Evolutionary conservation across 2,113 vertebrate species (phyloP).

Genomic region (Sceloporus undulatus): DNA sequence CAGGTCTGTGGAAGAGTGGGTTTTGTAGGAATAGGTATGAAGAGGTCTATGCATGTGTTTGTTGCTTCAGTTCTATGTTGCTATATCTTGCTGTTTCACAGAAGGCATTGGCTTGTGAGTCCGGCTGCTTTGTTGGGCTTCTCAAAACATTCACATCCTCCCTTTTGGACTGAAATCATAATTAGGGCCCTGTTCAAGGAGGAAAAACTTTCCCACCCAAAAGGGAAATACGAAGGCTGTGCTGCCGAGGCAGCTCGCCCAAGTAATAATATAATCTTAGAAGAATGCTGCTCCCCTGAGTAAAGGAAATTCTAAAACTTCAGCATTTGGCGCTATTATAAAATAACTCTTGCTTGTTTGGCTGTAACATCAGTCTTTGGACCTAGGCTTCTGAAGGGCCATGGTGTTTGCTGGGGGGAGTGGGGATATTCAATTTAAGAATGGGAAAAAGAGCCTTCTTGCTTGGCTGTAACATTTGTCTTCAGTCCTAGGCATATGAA

Average conservation of each 20-base stretch:
- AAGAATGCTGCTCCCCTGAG: slow-evolving; percentile 80
- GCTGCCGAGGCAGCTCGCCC: slow-evolving; percentile 70
- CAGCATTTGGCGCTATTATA: slow-evolving; percentile 67
- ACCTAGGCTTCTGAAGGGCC: slow-evolving; percentile 36
- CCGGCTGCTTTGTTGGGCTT: neutral
- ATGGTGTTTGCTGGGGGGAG: neutral
- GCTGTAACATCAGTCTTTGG: slow-evolving; percentile 52
- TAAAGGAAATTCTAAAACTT: slow-evolving; percentile 76
- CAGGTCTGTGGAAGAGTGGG: slow-evolving; percentile 31
- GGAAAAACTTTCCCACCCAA: slow-evolving; percentile 81
- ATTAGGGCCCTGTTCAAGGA: slow-evolving; percentile 67
- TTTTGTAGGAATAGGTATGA: slow-evolving; percentile 24
- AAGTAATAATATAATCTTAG: slow-evolving; percentile 83
- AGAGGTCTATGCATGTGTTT: neutral
- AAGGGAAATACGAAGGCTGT: slow-evolving; percentile 78
- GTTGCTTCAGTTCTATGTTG: neutral
- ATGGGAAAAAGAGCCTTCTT: neutral
- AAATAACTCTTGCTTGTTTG: slow-evolving; percentile 63
- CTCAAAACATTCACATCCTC: slow-evolving; percentile 40
- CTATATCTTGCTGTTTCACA: slow-evolving; percentile 35
- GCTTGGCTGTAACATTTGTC: neutral
- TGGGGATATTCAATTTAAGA: neutral
- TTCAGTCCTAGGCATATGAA: neutral
- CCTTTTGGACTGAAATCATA: slow-evolving; percentile 71
- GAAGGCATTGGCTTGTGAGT: slow-evolving; percentile 24